Evolutionary conservation across 2,797 vertebrate species (phyloP).

Genomic region (Myotis vivesi): DNA sequence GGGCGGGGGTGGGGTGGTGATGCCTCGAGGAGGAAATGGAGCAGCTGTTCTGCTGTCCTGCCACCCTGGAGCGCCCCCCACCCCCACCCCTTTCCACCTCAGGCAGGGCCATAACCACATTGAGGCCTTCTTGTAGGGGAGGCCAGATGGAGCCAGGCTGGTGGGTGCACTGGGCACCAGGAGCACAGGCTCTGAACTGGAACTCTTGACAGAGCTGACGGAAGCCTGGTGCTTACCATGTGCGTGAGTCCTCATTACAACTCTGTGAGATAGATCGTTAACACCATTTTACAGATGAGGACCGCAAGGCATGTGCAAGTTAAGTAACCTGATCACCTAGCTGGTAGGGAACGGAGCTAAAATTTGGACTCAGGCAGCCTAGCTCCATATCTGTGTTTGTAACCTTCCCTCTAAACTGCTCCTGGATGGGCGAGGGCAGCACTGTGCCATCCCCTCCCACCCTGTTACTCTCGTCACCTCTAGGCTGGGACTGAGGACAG

Average conservation of each 20-base stretch:
- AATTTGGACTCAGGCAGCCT: not conserved
- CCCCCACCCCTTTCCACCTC: not conserved
- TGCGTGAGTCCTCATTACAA: not conserved
- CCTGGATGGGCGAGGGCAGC: not conserved
- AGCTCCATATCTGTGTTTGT: not conserved
- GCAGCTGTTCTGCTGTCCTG: constrained; percentile 8
- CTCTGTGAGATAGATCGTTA: not conserved
- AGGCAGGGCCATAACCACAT: not conserved
- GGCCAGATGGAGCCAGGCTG: not conserved
- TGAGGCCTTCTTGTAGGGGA: not conserved
- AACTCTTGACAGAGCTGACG: not conserved
- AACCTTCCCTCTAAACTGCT: not conserved
- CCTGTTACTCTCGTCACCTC: not conserved
- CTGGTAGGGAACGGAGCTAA: not conserved
- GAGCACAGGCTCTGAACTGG: not conserved
- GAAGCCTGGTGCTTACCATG: constrained; percentile 17
- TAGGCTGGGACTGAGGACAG: not conserved
- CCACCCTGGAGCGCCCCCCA: not conserved
- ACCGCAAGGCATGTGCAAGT: not conserved
- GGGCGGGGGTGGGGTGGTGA: not conserved
- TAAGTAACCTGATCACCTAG: not conserved
- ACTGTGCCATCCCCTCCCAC: not conserved
- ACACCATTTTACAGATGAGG: not conserved
- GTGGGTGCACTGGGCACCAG: not conserved
- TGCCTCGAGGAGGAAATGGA: constrained; percentile 50